phyloP scores from a whole-genome alignment of 2,113 vertebrate species.

The Rhegmatorhina hoffmannsi region DNA sequence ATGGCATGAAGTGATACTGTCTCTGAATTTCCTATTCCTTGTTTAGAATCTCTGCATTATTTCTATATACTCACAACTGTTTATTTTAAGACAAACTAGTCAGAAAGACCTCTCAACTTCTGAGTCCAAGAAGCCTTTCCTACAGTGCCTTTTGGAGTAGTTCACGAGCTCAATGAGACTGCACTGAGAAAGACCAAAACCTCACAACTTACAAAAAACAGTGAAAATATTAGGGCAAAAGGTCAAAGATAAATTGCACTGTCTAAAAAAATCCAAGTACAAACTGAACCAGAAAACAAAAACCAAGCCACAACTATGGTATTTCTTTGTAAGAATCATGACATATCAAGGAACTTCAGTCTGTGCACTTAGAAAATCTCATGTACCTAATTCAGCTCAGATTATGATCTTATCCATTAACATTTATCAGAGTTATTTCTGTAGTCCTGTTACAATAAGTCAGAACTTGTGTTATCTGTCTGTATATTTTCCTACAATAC shows the following conservation, averaged over 20 bases:
- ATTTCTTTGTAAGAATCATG: neutral
- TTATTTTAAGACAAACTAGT: neutral
- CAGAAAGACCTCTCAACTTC: neutral
- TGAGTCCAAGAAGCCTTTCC: neutral
- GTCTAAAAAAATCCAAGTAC: neutral
- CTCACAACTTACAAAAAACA: neutral
- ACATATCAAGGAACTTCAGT: neutral
- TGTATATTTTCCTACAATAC: neutral
- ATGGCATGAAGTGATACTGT: neutral
- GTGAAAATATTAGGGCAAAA: neutral
- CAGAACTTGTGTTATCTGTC: neutral
- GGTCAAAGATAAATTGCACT: neutral
- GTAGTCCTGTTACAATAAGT: neutral
- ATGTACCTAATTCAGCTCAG: neutral
- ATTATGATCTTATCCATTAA: neutral
- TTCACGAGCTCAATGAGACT: neutral
- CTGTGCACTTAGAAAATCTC: neutral
- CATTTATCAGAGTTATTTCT: neutral
- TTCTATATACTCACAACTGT: neutral
- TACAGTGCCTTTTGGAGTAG: neutral
- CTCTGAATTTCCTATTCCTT: neutral
- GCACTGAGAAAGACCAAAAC: neutral
- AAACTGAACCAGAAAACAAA: neutral
- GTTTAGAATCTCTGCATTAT: neutral
- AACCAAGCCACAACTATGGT: neutral